A percentile compares a stretch with the other conserved stretches of the same genome.
These are phyloP conservation scores for Grantiella picta DNA, from an alignment of 2,113 vertebrate species.

Conservation along the genomic window DNA sequence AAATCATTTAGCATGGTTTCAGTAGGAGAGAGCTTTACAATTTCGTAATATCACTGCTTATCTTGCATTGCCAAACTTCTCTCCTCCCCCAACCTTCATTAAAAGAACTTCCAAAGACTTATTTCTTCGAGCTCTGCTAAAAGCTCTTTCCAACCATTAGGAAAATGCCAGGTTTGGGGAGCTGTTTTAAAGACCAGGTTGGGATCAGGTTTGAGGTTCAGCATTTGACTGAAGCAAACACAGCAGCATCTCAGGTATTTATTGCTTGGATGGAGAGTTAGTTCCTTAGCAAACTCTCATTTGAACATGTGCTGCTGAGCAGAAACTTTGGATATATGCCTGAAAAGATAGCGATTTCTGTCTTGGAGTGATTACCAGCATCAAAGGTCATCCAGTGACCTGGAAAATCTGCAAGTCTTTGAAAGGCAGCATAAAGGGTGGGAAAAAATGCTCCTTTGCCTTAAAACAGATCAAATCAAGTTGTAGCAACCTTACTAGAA, in stretches of 20 bases:
- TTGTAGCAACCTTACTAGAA: background rate
- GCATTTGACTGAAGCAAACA: background rate
- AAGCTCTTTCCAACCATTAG: background rate
- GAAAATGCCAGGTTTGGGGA: background rate
- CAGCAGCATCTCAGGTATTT: constrained; percentile 4
- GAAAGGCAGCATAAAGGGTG: background rate
- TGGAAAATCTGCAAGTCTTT: background rate
- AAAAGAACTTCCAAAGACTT: constrained; percentile 3
- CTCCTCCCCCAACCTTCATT: background rate
- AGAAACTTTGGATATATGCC: background rate
- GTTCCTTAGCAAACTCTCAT: background rate
- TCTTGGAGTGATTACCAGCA: background rate
- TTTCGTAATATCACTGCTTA: constrained; percentile 14
- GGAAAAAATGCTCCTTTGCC: accelerated
- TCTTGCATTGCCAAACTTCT: constrained; percentile 20
- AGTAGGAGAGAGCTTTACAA: background rate
- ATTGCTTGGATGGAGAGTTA: background rate
- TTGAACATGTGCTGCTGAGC: background rate
- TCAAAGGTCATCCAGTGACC: background rate
- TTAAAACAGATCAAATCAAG: background rate
- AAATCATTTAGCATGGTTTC: background rate
- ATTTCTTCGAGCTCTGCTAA: background rate
- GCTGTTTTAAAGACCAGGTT: background rate
- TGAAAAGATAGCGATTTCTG: background rate
- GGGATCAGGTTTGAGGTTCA: background rate